Evolutionary conservation across 2,113 vertebrate genomes (phyloP).

Genomic region (Carollia perspicillata): DNA sequence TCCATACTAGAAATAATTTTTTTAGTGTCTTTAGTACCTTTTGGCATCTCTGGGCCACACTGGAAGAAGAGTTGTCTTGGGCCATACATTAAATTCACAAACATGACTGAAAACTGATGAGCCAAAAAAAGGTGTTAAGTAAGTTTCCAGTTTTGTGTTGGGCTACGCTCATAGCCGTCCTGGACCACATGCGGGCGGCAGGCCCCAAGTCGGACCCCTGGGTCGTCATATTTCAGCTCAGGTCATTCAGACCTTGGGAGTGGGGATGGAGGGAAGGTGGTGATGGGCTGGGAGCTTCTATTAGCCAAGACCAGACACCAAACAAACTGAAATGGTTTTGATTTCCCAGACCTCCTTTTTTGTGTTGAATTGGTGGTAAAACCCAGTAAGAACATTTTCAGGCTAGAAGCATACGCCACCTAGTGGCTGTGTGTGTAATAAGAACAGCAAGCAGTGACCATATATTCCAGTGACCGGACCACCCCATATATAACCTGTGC

Average conservation of each 20-base stretch:
- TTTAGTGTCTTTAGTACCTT: no score
- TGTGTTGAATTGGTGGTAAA: constrained; percentile 35
- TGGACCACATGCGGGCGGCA: no score
- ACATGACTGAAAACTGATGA: no score
- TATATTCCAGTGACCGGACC: not conserved
- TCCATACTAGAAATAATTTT: not conserved
- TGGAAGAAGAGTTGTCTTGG: no score
- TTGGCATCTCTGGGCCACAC: no score
- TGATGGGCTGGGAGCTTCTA: not conserved
- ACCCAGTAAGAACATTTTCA: not conserved
- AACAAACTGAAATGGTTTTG: not conserved
- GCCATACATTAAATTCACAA: no score
- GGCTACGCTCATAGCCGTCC: no score
- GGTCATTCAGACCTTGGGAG: not conserved
- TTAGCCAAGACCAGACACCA: not conserved
- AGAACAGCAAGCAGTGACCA: not conserved
- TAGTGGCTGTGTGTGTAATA: constrained; percentile 46
- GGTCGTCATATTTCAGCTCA: not conserved
- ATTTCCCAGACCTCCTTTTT: not conserved
- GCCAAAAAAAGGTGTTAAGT: no score
- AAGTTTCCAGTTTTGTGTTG: no score
- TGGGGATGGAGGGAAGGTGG: not conserved
- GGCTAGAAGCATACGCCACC: constrained; percentile 30
- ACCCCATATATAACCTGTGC: not conserved
- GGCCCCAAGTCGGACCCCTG: no score